These are phyloP conservation scores for Magallana nippona DNA, from an alignment of 2,888 invertebrate genomes.

Conservation along the genomic window DNA sequence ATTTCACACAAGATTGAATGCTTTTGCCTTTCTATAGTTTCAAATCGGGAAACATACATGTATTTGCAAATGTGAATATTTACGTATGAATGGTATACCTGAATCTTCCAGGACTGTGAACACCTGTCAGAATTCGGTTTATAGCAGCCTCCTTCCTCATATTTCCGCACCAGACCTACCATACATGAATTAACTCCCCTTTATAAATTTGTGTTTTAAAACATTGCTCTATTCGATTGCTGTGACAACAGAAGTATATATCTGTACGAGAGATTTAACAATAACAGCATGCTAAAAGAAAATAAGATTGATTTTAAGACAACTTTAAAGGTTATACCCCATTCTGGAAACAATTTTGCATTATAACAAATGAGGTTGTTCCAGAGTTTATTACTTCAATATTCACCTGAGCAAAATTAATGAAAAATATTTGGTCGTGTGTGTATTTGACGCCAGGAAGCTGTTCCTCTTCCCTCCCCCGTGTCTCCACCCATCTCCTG, in stretches of 20 bases:
- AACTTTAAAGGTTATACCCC: background rate
- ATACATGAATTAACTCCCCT: background rate
- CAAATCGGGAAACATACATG: background rate
- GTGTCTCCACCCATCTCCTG: slow-evolving; percentile 52
- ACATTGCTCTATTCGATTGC: too few relatives aligned
- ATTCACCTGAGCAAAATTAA: slow-evolving; percentile 73
- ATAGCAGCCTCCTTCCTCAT: slow-evolving; percentile 62
- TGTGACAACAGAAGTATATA: too few relatives aligned
- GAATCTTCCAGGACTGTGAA: slow-evolving; percentile 65
- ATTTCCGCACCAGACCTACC: slow-evolving; percentile 64
- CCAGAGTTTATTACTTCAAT: background rate
- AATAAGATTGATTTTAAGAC: too few relatives aligned
- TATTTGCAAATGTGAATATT: background rate
- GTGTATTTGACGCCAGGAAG: slow-evolving; percentile 70
- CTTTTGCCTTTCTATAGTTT: too few relatives aligned
- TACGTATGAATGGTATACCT: slow-evolving; percentile 50
- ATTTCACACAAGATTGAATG: background rate
- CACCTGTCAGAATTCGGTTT: slow-evolving; percentile 61
- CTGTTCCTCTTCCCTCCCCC: slow-evolving; percentile 58
- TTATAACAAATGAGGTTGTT: too few relatives aligned
- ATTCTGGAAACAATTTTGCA: background rate
- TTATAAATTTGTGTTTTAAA: too few relatives aligned
- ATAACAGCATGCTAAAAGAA: too few relatives aligned
- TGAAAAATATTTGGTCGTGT: slow-evolving; percentile 73
- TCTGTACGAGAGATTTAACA: too few relatives aligned